Evolutionary conservation across 2,888 invertebrate genomes (phyloP), one percentile per base, ranked within the genome.

Genomic region (Caenorhabditis angaria): DNA sequence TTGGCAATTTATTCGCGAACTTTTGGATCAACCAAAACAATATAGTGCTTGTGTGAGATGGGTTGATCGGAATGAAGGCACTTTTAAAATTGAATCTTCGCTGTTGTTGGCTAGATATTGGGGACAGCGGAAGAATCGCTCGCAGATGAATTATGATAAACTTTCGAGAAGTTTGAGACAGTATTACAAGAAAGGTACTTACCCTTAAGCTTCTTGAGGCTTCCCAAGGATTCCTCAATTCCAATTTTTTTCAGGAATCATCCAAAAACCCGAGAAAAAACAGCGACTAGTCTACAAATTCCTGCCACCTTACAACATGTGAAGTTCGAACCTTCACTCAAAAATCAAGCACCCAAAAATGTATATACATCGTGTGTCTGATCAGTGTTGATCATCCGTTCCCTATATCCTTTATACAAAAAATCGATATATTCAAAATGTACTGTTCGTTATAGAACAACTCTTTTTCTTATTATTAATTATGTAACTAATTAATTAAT

Each of bases 121-220:
- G 99, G 99, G 99, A 73, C 93, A 94, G 86, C 91, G 97, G 79
- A 99, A 99, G 90, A 97, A 99, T 90, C 91, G 97, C 12, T 96
- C 97, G 0, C 96, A 96, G 29, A 99, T 99, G 97, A 99, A 99
- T 91, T 99, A 99, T 90, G 99, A 99, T 90, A 99, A 99, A 89
- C 90, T 99, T 58, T 96, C 95, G 78, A 92, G 99, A 65, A 97
- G 96, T 82, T 95, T 99, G 88, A 91, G 99, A 61, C 97, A 99
- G 89, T 97, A 97, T 90, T 99, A 99, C 91, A 97, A 97, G 90
- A 99, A 97, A 89, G 96, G 96, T 77, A 6, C 12, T 50, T 4
- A 18, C 29, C 4, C 6, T 22, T 41, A 6, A 32, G 6, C 29
- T 5, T 63, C 96, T 96, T 88, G 95, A 95, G 95, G 95, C 95